Conservation (phyloP, 2,797 vertebrate species). For the Myotis planiceps region DNA sequence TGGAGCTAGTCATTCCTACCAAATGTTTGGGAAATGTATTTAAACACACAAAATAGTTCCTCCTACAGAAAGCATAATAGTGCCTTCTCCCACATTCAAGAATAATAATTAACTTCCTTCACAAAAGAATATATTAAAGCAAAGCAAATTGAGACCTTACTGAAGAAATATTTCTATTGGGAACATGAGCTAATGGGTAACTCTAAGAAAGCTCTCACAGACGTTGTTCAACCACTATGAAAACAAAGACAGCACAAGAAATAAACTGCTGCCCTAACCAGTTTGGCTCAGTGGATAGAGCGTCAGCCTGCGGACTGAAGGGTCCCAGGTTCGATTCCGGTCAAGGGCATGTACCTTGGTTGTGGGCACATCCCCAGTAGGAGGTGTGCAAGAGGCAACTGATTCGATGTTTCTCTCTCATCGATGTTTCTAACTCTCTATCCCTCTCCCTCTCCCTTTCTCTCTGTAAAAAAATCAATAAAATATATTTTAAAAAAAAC, state of each 20-base stretch:
- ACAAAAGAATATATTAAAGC: not conserved
- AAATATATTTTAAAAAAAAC: too few species aligned
- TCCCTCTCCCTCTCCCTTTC: too few species aligned
- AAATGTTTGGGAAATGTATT: conserved; percentile 16
- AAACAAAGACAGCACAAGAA: not conserved
- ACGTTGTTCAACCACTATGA: not conserved
- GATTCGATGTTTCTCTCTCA: too few species aligned
- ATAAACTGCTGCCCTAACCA: not conserved
- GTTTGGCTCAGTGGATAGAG: too few species aligned
- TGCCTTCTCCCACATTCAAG: not conserved
- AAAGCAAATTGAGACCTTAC: not conserved
- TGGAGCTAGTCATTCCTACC: not conserved
- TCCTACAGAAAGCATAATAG: not conserved
- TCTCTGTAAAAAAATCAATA: too few species aligned
- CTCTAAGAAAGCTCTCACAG: not conserved
- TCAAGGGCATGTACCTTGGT: too few species aligned
- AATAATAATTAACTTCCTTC: conserved; percentile 21
- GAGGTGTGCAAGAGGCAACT: too few species aligned
- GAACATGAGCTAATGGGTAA: not conserved
- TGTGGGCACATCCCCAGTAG: too few species aligned
- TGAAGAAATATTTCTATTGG: not conserved
- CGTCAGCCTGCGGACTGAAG: too few species aligned
- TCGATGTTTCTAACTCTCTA: too few species aligned
- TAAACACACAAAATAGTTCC: not conserved
- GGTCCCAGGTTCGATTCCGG: too few species aligned